Percentiles rank a stretch among this genome's conserved stretches.
These are phyloP conservation scores for Ramphastos sulfuratus DNA, from an alignment of 2,113 vertebrate genomes.

Conservation along the genomic window DNA sequence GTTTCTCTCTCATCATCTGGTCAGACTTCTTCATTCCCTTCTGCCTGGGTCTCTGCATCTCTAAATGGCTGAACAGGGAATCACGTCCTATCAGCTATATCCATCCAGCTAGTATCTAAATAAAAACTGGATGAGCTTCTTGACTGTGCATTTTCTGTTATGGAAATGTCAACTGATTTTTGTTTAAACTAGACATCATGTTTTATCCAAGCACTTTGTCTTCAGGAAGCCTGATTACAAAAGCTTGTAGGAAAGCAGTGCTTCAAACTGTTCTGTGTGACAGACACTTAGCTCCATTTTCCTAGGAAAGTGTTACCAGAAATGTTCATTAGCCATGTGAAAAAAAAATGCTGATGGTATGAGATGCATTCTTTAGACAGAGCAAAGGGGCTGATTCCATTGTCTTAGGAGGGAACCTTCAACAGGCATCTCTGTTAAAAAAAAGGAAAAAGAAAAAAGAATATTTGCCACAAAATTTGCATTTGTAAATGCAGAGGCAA, in stretches of 20 bases:
- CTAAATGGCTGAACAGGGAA: not conserved
- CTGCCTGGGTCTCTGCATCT: not conserved
- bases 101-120: not conserved
- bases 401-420: not conserved
- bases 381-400: not conserved
- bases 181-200: not conserved
- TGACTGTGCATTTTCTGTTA: not conserved
- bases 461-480: not conserved
- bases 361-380: not conserved
- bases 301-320: not conserved
- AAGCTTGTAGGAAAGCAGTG: not conserved
- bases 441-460: fast-evolving
- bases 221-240: not conserved
- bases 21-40: not conserved
- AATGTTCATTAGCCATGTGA: not conserved
- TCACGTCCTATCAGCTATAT: not conserved
- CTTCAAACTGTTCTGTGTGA: not conserved
- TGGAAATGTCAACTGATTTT: not conserved
- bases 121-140: not conserved
- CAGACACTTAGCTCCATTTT: not conserved
- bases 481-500: not conserved
- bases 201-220: not conserved
- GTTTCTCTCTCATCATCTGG: not conserved
- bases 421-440: not conserved
- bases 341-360: not conserved